Evolutionary conservation across 2,797 vertebrate species (phyloP).

Genomic region (Anas acuta): DNA sequence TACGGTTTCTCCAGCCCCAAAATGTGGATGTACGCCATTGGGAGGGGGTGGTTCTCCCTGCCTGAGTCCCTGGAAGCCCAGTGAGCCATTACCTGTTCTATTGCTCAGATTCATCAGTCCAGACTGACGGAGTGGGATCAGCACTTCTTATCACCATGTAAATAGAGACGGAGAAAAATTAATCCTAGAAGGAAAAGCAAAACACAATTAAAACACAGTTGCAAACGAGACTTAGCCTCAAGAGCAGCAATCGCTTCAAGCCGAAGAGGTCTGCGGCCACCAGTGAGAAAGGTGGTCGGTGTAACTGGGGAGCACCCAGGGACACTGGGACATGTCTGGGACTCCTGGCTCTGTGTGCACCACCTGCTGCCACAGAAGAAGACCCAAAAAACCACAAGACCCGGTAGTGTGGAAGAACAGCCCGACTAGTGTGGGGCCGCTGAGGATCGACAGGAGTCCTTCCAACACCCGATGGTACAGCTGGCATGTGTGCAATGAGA

Average conservation of each 20-base stretch:
- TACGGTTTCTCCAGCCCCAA: background rate
- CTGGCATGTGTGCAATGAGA: background rate
- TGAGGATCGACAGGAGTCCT: background rate
- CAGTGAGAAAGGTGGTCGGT: background rate
- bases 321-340: background rate
- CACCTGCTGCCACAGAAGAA: background rate
- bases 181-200: slow-evolving; percentile 58
- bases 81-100: slow-evolving; percentile 67
- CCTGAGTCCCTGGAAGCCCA: background rate
- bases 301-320: background rate
- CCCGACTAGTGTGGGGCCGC: background rate
- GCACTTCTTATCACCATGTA: slow-evolving; percentile 65
- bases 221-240: background rate
- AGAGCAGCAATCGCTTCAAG: background rate
- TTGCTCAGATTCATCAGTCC: slow-evolving; percentile 72
- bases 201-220: slow-evolving; percentile 27
- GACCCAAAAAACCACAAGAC: background rate
- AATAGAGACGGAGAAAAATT: slow-evolving; percentile 35
- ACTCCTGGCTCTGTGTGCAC: background rate
- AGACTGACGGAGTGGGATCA: slow-evolving; percentile 46
- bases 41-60: background rate
- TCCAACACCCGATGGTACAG: background rate
- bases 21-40: background rate
- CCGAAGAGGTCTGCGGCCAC: background rate
- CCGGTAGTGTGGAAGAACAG: background rate